phyloP scores from a whole-genome alignment of 2,113 vertebrate genomes.

The Ascaphus truei region DNA sequence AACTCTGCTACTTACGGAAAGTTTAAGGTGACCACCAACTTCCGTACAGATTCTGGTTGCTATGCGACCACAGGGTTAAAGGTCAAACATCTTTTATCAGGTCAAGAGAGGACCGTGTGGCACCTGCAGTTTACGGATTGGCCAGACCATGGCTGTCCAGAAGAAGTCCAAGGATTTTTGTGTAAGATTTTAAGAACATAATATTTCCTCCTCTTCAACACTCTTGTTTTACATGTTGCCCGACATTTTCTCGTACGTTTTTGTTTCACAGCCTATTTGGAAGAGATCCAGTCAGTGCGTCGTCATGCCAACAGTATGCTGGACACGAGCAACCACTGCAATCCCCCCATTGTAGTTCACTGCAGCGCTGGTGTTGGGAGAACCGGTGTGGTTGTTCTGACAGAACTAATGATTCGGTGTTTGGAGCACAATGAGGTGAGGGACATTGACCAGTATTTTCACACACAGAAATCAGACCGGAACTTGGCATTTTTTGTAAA shows the following conservation, averaged over 20 bases:
- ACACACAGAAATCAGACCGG: no score
- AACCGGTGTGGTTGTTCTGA: conserved; percentile 86
- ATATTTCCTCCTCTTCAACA: no score
- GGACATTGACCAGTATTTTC: no score
- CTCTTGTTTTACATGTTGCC: neutral
- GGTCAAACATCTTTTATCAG: conserved; percentile 75
- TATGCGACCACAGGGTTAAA: conserved; percentile 80
- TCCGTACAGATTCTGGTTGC: conserved; percentile 79
- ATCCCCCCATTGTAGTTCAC: conserved; percentile 87
- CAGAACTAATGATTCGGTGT: conserved; percentile 91
- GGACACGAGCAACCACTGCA: conserved; percentile 75
- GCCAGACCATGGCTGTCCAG: conserved; percentile 86
- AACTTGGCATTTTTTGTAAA: no score
- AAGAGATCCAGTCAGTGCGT: conserved; percentile 90
- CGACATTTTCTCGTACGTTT: conserved; percentile 11
- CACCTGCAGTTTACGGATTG: conserved; percentile 81
- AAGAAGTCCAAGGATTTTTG: conserved; percentile 87
- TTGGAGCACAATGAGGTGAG: conserved; percentile 89
- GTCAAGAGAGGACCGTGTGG: conserved; percentile 79
- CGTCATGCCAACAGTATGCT: conserved; percentile 90
- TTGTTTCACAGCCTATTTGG: conserved; percentile 76
- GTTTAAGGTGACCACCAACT: conserved; percentile 83
- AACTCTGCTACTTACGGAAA: conserved; percentile 80
- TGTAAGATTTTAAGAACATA: conserved; percentile 64
- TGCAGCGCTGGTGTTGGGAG: conserved; percentile 88